Evolutionary conservation across 2,888 invertebrate genomes (phyloP).

Genomic region (Pollenia angustigena): DNA sequence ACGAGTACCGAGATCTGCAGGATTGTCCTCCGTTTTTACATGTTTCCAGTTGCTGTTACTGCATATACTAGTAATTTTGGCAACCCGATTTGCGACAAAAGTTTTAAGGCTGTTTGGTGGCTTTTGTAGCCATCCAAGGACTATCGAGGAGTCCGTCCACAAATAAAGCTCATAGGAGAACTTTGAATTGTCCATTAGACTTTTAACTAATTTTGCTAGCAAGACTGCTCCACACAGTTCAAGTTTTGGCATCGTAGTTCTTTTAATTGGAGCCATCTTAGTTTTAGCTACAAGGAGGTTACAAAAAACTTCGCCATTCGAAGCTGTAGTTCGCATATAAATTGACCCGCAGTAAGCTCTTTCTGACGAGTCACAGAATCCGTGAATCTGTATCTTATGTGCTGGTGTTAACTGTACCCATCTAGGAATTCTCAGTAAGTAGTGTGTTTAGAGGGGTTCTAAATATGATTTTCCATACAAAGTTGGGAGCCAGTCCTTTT

Average conservation of each 20-base stretch:
- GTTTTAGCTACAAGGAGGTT: not conserved
- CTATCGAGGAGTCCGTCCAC: not conserved
- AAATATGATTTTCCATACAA: too few relatives aligned
- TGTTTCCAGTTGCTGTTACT: constrained; percentile 8
- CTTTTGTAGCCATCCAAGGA: not conserved
- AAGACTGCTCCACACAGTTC: not conserved
- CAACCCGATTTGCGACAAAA: constrained; percentile 28
- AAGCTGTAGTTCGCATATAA: not conserved
- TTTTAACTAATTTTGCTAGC: constrained; percentile 7
- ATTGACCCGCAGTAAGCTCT: constrained; percentile 4
- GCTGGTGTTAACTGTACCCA: constrained; percentile 17
- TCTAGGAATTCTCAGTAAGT: constrained; percentile 22
- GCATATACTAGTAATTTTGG: not conserved
- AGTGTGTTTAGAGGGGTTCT: too few relatives aligned
- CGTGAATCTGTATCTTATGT: constrained; percentile 13
- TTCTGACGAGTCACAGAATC: constrained; percentile 37
- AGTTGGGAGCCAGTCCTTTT: too few relatives aligned
- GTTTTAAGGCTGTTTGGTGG: constrained; percentile 7
- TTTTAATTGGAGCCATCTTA: too few relatives aligned
- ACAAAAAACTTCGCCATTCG: not conserved
- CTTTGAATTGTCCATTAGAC: not conserved
- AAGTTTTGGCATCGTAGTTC: too few relatives aligned
- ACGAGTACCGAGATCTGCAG: constrained; percentile 35
- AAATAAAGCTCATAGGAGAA: not conserved
- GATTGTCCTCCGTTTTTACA: not conserved